Evolutionary conservation across 2,797 vertebrate species (phyloP).

Genomic region (Propithecus perrieri): DNA sequence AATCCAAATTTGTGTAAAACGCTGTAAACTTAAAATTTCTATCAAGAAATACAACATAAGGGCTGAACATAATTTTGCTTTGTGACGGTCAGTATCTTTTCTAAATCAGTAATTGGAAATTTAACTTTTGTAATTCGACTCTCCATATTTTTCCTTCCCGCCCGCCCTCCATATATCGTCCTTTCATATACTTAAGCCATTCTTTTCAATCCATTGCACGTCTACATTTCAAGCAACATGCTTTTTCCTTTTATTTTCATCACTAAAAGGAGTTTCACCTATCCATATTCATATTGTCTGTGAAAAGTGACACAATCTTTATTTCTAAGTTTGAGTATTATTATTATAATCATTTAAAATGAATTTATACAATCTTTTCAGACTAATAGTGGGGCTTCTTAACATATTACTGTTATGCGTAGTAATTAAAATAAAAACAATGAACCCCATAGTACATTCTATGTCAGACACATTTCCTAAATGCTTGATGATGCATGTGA

Average conservation of each 20-base stretch:
- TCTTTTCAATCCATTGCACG: neutral
- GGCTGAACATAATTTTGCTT: neutral
- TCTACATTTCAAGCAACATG: neutral
- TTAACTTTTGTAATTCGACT: neutral
- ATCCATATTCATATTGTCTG: neutral
- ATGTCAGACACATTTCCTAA: neutral
- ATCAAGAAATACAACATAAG: neutral
- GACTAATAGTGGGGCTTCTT: neutral
- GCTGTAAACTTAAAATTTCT: neutral
- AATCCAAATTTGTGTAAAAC: neutral
- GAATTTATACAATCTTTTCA: neutral
- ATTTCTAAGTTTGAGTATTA: neutral
- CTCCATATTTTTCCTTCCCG: neutral
- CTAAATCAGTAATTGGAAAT: neutral
- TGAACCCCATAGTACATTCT: neutral
- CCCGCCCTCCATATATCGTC: rapidly evolving
- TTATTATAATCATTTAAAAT: neutral
- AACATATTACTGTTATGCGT: neutral
- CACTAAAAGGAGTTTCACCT: neutral
- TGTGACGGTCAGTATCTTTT: neutral
- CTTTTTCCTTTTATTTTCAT: neutral
- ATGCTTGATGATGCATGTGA: neutral
- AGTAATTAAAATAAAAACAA: neutral
- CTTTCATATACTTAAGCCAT: neutral
- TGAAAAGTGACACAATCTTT: neutral